phyloP scores from a whole-genome alignment of 1,140 invertebrate species.

The Oreohelix idahoensis region DNA sequence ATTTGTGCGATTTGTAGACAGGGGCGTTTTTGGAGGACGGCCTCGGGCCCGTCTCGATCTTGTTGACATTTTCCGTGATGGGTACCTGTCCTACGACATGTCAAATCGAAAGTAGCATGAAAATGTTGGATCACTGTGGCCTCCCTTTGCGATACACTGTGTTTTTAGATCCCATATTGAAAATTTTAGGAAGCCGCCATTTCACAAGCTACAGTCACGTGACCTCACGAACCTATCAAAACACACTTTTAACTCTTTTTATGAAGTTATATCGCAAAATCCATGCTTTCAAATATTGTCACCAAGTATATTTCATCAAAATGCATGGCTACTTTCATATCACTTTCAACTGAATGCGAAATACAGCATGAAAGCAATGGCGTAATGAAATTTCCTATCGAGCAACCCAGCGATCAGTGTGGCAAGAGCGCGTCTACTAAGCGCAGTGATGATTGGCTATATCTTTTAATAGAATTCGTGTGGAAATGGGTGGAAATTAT shows the following conservation, averaged over 20 bases:
- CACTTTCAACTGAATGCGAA: background rate
- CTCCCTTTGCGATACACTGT: conserved; percentile 41
- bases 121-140: conserved; percentile 32
- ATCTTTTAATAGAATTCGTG: conserved; percentile 31
- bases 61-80: conserved; percentile 81
- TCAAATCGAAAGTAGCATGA: conserved; percentile 40
- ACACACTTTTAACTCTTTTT: conserved; percentile 38
- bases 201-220: conserved; percentile 71
- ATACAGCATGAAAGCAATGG: background rate
- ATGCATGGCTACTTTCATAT: background rate
- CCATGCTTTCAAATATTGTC: background rate
- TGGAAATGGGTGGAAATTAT: background rate
- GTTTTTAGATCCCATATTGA: conserved; percentile 71
- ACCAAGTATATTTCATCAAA: background rate
- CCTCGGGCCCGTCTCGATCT: conserved; percentile 89
- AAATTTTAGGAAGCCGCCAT: conserved; percentile 74
- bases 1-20: conserved; percentile 87
- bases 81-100: conserved; percentile 56
- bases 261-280: background rate
- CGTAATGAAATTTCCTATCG: conserved; percentile 41
- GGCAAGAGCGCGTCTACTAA: conserved; percentile 29
- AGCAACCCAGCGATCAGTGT: conserved; percentile 35
- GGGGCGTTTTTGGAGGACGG: conserved; percentile 88
- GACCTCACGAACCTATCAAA: conserved; percentile 61
- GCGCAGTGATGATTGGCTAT: conserved; percentile 43